phyloP scores from a whole-genome alignment of 2,797 vertebrate genomes.

The Oryzias dopingdopingensis region DNA sequence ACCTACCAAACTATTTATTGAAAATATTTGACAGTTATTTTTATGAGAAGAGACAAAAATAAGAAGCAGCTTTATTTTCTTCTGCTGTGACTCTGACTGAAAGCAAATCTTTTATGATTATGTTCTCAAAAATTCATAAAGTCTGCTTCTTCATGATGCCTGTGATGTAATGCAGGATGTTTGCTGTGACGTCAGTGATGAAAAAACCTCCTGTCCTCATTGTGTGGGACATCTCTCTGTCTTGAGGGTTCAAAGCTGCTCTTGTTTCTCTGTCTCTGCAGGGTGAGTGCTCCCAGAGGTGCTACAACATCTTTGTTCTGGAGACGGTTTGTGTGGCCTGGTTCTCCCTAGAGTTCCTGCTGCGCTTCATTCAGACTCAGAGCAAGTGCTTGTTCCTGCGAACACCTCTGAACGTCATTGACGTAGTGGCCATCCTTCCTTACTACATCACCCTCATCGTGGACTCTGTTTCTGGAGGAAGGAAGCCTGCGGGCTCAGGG shows the following conservation, averaged over 20 bases:
- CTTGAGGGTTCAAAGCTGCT: too few species aligned
- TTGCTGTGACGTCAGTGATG: conserved; percentile 7
- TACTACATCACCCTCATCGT: conserved; percentile 92
- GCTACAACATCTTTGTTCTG: conserved; percentile 91
- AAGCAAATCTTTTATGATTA: conserved; percentile 61
- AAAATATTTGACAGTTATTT: too few species aligned
- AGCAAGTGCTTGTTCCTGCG: conserved; percentile 91
- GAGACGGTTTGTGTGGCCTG: conserved; percentile 95
- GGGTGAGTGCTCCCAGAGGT: conserved; percentile 92
- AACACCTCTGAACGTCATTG: conserved; percentile 92
- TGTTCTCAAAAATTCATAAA: conserved; percentile 68
- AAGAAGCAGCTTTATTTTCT: background rate
- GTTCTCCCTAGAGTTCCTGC: conserved; percentile 95
- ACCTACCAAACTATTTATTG: too few species aligned
- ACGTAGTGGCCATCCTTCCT: conserved; percentile 92
- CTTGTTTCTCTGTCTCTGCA: conserved; percentile 46
- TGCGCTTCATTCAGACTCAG: conserved; percentile 93
- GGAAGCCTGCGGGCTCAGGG: conserved; percentile 73
- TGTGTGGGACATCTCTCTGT: conserved; percentile 39
- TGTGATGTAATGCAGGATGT: conserved; percentile 7
- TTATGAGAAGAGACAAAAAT: background rate
- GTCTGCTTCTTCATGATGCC: conserved; percentile 27
- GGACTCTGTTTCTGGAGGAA: conserved; percentile 79
- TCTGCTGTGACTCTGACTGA: conserved; percentile 47
- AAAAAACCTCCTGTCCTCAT: conserved; percentile 16